Evolutionary conservation across 2,113 vertebrate species (phyloP), one percentile per base, ranked within the genome.

Genomic region (Alces alces): DNA sequence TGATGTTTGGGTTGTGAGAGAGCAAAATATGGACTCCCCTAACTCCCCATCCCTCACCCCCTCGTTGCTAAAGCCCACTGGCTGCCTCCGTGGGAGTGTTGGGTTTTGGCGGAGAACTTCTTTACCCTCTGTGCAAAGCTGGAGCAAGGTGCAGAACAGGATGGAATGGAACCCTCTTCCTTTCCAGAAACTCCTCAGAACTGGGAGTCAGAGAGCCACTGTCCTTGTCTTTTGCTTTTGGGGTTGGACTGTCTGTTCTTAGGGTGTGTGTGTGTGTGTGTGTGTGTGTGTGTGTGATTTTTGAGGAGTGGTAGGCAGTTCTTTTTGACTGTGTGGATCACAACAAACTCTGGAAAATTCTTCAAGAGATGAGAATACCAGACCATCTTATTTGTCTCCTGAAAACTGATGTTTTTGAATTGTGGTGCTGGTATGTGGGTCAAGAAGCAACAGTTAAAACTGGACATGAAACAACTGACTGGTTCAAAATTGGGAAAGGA

Each of bases 11-110:
- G 21, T 19, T 7, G 78, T 52, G 16, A 80, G 28, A 52, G 45
- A 21, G 30, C 17, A n/a, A 21, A 80, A 21, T 27, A 52, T 1
- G 30, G 78, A 10, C 78, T 10, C 76, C 28, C 8, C 33, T 17
- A 19, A 21, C 33, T 39, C n/a, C 8, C n/a, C 0, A 4, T 13
- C 27, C 14, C 43, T 10, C 25, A 15, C 2, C 3, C 43, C 4
- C 43, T 70, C 73, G 1, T 28, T 5, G 43, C 73, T 28, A 45
- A 78, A 50, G 45, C 15, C 1, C 76, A 43, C 73, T 25, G 2
- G 28, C 19, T 50, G 28, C 45, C 45, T 50, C 45, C 16, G 2
- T 30, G 28, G 78, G 78, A 19, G 78, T 21, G 45, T 11, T 80
- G 45, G 16, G 25, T 30, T 80, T 6, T 80, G 43, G 2, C 9